A percentile compares a stretch with the other conserved stretches of the same genome.
Evolutionary conservation across 1,140 invertebrate species (phyloP).

Genomic region (Heliothis virescens): DNA sequence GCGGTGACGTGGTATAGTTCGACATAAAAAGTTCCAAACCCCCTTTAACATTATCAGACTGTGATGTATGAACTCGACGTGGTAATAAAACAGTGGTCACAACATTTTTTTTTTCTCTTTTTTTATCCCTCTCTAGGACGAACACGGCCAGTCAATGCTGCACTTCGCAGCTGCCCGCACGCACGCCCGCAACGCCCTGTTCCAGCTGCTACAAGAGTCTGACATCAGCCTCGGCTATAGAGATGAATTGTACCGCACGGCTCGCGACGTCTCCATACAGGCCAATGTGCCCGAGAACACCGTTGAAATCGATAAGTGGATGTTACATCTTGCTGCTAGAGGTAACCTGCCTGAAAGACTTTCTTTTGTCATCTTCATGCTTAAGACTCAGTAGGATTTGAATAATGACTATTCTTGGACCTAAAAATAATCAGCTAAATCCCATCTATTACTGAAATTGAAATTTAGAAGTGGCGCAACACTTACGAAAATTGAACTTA

Average conservation of each 20-base stretch:
- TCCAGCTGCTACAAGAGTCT: constrained; percentile 92
- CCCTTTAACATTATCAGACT: too few relatives aligned
- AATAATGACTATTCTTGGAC: too few relatives aligned
- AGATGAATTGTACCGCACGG: constrained; percentile 94
- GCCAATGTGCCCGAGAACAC: constrained; percentile 93
- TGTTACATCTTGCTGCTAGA: constrained; percentile 91
- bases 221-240: constrained; percentile 92
- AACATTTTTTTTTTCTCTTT: background rate
- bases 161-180: constrained; percentile 94
- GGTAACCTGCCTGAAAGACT: constrained; percentile 82
- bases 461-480: too few relatives aligned
- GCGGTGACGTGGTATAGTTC: too few relatives aligned
- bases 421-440: too few relatives aligned
- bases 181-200: constrained; percentile 91
- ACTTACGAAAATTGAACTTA: too few relatives aligned
- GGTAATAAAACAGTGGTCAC: too few relatives aligned
- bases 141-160: constrained; percentile 95
- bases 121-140: constrained; percentile 87
- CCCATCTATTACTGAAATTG: background rate
- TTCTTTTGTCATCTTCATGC: background rate
- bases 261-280: constrained; percentile 94
- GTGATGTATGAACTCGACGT: too few relatives aligned
- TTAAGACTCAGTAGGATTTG: background rate
- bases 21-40: too few relatives aligned
- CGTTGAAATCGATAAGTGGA: constrained; percentile 92